Conservation (phyloP, 2,797 vertebrate species). For the Acanthiza pusilla region DNA sequence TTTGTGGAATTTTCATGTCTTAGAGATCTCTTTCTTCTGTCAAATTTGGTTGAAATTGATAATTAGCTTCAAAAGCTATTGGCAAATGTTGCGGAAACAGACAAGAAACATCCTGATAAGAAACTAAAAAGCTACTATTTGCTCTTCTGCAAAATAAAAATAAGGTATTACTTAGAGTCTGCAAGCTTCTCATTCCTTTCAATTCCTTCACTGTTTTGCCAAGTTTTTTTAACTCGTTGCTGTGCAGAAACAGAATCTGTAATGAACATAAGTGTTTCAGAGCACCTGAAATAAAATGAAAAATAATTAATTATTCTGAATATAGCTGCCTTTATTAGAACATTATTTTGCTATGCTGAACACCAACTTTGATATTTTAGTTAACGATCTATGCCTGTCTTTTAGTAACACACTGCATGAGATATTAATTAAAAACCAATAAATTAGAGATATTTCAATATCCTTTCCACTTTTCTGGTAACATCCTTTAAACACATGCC, state of each 20-base stretch:
- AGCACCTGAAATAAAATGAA: slow-evolving; percentile 63
- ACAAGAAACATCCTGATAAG: not conserved
- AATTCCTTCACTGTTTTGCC: slow-evolving; percentile 75
- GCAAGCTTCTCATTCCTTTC: slow-evolving; percentile 74
- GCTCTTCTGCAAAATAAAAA: not conserved
- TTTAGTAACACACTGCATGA: not conserved
- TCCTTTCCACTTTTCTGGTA: not conserved
- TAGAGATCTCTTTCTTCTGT: not conserved
- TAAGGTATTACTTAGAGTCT: slow-evolving; percentile 72
- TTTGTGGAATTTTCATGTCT: not conserved
- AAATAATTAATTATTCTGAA: not conserved
- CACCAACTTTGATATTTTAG: not conserved
- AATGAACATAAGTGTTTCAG: slow-evolving; percentile 70
- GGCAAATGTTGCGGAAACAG: not conserved
- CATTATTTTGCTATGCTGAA: not conserved
- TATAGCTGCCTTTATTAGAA: not conserved
- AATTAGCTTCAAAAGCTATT: not conserved
- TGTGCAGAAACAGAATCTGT: slow-evolving; percentile 76
- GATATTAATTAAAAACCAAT: not conserved
- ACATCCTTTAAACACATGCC: not conserved
- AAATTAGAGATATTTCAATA: not conserved
- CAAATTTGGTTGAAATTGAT: not conserved
- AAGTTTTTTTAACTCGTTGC: slow-evolving; percentile 76
- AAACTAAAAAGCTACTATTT: not conserved
- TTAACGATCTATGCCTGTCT: not conserved